Base-by-base conservation (phyloP, 2,113 vertebrate species). In the Nerophis ophidion region DNA sequence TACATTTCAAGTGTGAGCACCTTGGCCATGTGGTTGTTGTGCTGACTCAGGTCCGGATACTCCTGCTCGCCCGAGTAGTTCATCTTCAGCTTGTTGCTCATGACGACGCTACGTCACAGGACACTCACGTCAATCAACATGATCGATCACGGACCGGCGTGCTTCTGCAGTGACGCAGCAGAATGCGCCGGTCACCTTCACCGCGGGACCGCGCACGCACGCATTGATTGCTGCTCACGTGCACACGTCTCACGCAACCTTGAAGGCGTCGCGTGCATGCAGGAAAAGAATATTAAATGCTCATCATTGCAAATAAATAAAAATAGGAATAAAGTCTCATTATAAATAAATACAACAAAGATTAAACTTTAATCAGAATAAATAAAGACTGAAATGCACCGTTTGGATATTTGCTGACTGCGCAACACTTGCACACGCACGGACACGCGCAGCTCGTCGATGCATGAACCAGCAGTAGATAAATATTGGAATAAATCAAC, bases 11-110 rank as follows among this genome's bases (percentile, higher is more conserved):
- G 84, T 45, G 92, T 94, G 73, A 96, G 89, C 77, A 96, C 91
- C 78, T 95, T 95, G 72, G 94, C 93, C 95, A 97, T 97, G 87
- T 97, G 91, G 87, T 98, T 98, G 89, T 96, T 98, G 89, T 98
- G 96, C 78, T 49, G 4, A 68, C 90, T 93, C 66, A 98, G 89
- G 86, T 98, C 95, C 0, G 95, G 95, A 81, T 72, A 95, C 86
- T 98, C 96, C 2, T 98, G 92, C 4, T 89, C 92, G 0, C 86
- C 70, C 0, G 74, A 70, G 85, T 81, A 81, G 74, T 93, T 94
- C 91, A 91, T 87, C 92, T 98, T 97, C 84, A 92, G 10, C 53
- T 89, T 64, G 77, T 96, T 96, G 89, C 95, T 98, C 95, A 98
- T 98, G 90, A 66, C 84, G 90, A 82, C 10, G 7, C 49, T 26